Conservation (phyloP, 2,113 vertebrate species). For the Phalacrocorax aristotelis region DNA sequence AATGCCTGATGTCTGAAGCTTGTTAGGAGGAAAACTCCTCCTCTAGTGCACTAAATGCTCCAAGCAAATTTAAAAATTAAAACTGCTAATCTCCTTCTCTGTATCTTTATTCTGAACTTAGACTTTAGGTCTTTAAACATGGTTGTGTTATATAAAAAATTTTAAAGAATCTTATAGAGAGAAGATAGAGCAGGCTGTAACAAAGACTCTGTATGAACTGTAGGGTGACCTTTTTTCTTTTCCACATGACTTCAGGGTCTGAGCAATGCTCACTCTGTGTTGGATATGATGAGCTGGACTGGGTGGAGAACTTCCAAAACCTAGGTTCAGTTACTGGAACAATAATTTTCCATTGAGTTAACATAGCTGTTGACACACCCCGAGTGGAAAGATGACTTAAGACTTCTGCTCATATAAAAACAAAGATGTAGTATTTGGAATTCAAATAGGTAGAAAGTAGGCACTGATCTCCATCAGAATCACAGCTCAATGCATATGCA, state of each 20-base stretch:
- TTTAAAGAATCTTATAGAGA: neutral
- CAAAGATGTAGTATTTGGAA: neutral
- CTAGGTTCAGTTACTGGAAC: conserved; percentile 38
- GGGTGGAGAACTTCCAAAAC: conserved; percentile 34
- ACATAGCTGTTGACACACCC: conserved; percentile 11
- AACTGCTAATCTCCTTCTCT: neutral
- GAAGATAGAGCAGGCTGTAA: neutral
- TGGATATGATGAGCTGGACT: neutral
- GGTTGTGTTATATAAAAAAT: neutral
- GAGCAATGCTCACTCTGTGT: neutral
- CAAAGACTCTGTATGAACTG: neutral
- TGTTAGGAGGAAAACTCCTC: neutral
- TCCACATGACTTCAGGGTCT: neutral
- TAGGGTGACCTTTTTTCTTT: neutral
- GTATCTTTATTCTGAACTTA: neutral
- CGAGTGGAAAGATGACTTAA: conserved; percentile 23
- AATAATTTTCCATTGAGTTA: conserved; percentile 50
- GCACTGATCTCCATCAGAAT: neutral
- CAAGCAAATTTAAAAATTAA: neutral
- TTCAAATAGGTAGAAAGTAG: neutral
- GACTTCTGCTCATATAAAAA: neutral
- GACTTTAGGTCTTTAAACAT: neutral
- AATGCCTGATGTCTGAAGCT: neutral
- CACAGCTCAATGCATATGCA: neutral
- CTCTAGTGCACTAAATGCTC: neutral